Conservation (phyloP, 2,113 vertebrate genomes). For the Neogale vison region DNA sequence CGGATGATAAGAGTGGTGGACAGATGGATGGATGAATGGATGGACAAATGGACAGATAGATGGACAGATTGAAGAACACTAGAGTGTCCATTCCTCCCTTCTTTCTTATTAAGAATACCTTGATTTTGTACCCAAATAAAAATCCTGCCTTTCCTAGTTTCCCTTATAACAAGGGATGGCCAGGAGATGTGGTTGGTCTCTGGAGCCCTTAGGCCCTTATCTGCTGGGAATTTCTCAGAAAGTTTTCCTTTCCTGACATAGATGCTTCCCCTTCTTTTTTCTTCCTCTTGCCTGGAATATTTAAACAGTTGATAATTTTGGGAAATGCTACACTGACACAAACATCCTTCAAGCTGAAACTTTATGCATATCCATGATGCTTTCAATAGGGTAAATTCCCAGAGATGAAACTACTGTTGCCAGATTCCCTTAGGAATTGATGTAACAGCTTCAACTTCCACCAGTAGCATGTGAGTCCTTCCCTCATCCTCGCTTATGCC, state of each 20-base stretch:
- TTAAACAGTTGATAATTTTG: not conserved
- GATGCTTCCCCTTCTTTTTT: not conserved
- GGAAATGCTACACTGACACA: not conserved
- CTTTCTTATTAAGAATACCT: not conserved
- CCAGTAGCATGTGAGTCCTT: not conserved
- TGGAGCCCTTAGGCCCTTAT: not conserved
- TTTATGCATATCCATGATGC: not conserved
- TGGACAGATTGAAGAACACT: not conserved
- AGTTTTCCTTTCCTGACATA: not conserved
- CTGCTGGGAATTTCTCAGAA: slow-evolving; percentile 17
- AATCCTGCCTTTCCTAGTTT: not conserved
- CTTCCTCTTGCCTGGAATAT: not conserved
- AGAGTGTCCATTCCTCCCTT: not conserved
- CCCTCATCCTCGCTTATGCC: not conserved
- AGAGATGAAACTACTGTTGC: not conserved
- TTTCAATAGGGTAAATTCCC: not conserved
- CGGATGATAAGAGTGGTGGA: not conserved
- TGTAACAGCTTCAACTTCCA: not conserved
- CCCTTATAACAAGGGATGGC: not conserved
- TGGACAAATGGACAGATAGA: too few species aligned
- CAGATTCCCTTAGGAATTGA: not conserved
- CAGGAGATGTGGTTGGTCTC: not conserved
- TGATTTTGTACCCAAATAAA: not conserved
- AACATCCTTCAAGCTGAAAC: not conserved
- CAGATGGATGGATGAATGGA: not conserved